Evolutionary conservation across 2,797 vertebrate species (phyloP), one percentile per base, ranked within the genome.

Genomic region (Anguilla megastoma): DNA sequence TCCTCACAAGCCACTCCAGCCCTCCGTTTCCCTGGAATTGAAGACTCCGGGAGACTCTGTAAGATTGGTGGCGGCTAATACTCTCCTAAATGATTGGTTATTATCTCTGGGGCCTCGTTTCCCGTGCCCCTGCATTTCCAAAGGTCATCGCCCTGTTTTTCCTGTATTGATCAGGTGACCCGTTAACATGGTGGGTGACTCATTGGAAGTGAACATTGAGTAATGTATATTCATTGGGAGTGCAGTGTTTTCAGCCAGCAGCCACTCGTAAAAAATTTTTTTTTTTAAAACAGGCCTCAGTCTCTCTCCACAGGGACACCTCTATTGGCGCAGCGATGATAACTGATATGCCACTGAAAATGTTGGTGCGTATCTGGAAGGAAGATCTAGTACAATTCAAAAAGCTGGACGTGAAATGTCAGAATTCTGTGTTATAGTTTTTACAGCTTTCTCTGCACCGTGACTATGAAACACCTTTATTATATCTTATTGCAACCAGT

Each of bases 81-180:
- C 93, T 93, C 92, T 93, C 92, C 92, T 93, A 94, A 95, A 95
- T 95, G 94, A 94, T 94, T 92, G 93, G 92, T 93, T 95, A 95
- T 95, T 95, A 95, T 95, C 94, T 94, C 93, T 88, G 89, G 94
- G 94, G 92, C 91, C 92, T 95, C 90, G 88, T 95, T 94, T 92
- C 87, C 85, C 90, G 92, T 92, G 92, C 93, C 41, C 94, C 94
- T 90, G 94, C 94, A 93, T 91, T 94, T 95, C 91, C 92, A 95
- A 95, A 96, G 95, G 95, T 95, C 95, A 95, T 92, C 90, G 91
- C 91, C 95, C 93, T 94, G 92, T 95, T 58, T 69, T 94, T 93
- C 89, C 91, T 91, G 86, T 94, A 95, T 96, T 91, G 95, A 95
- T 94, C 91, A 76, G 90, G 87, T 89, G 89, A 89, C 88, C 89